A percentile compares a stretch with the other conserved stretches of the same genome.
phyloP scores from a whole-genome alignment of 2,113 vertebrate species.

The Sebastes schlegelii region DNA sequence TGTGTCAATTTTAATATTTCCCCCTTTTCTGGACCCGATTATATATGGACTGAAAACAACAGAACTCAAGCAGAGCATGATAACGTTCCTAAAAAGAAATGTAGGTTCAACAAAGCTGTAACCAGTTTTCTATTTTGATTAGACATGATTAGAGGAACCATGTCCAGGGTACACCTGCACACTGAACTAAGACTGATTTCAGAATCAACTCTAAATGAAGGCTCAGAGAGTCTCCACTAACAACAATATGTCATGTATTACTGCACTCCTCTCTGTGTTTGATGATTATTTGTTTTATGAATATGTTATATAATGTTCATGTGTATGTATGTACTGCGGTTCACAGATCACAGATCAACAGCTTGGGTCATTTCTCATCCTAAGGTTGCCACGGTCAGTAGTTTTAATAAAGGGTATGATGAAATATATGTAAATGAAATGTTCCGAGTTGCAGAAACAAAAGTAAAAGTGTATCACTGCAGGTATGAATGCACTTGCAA shows the following conservation, averaged over 20 bases:
- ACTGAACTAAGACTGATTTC: not conserved
- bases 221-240: no score
- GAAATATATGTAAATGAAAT: not conserved
- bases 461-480: not conserved
- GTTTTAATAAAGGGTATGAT: not conserved
- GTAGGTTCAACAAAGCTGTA: not conserved
- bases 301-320: not conserved
- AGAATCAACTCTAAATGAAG: not conserved
- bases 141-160: no score
- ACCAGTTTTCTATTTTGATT: not conserved
- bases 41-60: no score
- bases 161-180: not conserved
- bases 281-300: not conserved
- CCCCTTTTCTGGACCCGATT: no score
- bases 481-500: not conserved
- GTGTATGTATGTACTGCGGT: not conserved
- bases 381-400: not conserved
- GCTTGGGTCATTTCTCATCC: not conserved
- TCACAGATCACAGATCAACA: not conserved
- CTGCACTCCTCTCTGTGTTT: not conserved
- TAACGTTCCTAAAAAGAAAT: slow-evolving; percentile 43
- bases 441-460: not conserved
- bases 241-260: not conserved
- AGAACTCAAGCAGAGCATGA: slow-evolving; percentile 61
- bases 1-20: no score